phyloP scores from a whole-genome alignment of 2,888 invertebrate genomes.

The Drosophila barbarae region DNA sequence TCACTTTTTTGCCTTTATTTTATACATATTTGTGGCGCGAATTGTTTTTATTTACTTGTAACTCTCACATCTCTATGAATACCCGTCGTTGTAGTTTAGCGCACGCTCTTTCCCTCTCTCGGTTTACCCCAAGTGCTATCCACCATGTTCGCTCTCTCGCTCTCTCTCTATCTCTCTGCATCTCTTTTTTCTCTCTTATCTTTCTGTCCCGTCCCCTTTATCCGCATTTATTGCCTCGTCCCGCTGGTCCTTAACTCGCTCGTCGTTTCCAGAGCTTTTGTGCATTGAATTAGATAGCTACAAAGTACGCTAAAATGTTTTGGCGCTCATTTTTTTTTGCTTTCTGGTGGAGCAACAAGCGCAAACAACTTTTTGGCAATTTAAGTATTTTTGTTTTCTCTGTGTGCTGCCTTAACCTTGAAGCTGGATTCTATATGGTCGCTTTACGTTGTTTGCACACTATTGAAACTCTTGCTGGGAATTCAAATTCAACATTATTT shows the following conservation, averaged over 20 bases:
- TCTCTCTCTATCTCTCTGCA: too few relatives aligned
- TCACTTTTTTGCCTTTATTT: conserved; percentile 40
- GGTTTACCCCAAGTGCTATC: background rate
- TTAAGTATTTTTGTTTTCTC: conserved; percentile 30
- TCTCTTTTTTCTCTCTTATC: conserved; percentile 4
- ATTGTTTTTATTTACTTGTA: conserved; percentile 54
- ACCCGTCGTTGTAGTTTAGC: conserved; percentile 54
- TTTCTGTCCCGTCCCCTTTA: background rate
- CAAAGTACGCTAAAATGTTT: conserved; percentile 66
- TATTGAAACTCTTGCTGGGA: background rate
- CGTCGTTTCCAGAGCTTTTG: conserved; percentile 51
- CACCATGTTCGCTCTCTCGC: background rate
- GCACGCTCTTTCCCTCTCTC: conserved; percentile 12
- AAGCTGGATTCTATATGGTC: conserved; percentile 46
- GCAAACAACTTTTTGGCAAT: conserved; percentile 57
- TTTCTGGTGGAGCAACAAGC: conserved; percentile 61
- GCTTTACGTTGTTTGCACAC: conserved; percentile 1
- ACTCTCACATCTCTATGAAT: conserved; percentile 30
- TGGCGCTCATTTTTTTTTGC: conserved; percentile 60
- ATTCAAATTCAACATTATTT: background rate
- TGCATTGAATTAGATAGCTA: conserved; percentile 69
- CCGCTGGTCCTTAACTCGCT: background rate
- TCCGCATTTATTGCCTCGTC: background rate
- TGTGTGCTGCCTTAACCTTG: conserved; percentile 62
- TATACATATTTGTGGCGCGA: conserved; percentile 52